Evolutionary conservation across 37 sponge, comb jelly and placozoan species (phyloP).

Genomic region (Aphrocallistes beatrix): DNA sequence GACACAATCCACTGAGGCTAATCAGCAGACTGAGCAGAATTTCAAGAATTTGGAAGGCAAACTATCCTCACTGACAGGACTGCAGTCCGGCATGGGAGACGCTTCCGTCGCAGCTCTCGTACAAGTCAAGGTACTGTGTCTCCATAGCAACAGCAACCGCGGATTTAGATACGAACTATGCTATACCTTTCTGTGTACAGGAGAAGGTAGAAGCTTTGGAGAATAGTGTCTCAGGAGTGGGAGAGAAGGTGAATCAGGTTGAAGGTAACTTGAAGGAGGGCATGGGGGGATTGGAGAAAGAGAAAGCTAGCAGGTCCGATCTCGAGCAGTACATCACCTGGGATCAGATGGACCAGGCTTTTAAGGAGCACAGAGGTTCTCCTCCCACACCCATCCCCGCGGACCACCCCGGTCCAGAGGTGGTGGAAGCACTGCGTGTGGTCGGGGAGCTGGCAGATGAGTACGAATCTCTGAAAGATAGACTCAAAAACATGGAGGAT

Average conservation of each 20-base stretch:
- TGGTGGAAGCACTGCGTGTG: slow-evolving; percentile 26
- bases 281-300: slow-evolving; percentile 31
- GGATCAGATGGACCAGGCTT: slow-evolving; percentile 33
- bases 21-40: background rate
- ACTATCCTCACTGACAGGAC: background rate
- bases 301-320: slow-evolving; percentile 16
- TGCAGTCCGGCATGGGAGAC: background rate
- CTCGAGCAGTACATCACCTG: slow-evolving; percentile 32
- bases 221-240: background rate
- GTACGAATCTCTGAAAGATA: slow-evolving; percentile 24
- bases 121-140: background rate
- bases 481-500: slow-evolving; percentile 35
- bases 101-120: background rate
- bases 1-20: background rate
- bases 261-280: slow-evolving; percentile 13
- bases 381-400: slow-evolving; percentile 19
- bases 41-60: background rate
- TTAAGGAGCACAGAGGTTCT: slow-evolving; percentile 27
- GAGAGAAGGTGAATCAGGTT: background rate
- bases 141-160: no score
- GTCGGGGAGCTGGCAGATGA: slow-evolving; percentile 38
- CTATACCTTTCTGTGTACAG: background rate
- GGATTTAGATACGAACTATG: background rate
- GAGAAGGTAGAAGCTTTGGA: background rate
- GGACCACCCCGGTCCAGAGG: slow-evolving; percentile 34